Conservation (phyloP, 2,113 vertebrate species). For the Megaptera novaeangliae region DNA sequence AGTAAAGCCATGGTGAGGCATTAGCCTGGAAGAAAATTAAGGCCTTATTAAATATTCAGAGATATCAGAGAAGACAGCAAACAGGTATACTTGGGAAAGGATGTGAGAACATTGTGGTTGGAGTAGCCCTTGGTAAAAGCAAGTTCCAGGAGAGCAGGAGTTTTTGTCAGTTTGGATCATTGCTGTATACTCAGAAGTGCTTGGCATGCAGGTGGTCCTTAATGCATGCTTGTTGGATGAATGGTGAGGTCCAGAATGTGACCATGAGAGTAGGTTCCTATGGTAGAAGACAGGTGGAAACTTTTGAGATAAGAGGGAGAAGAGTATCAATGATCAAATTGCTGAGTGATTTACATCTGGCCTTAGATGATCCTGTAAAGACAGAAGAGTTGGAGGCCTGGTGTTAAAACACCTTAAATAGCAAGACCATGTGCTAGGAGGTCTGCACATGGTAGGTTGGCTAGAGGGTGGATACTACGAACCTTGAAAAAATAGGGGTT, state of each 20-base stretch:
- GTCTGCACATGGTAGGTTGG: background rate
- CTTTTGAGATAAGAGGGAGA: background rate
- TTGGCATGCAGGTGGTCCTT: background rate
- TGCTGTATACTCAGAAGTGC: background rate
- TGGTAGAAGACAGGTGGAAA: background rate
- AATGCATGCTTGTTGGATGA: background rate
- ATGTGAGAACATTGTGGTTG: background rate
- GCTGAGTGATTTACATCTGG: background rate
- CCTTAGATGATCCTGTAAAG: background rate
- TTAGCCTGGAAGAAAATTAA: background rate
- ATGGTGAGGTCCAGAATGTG: background rate
- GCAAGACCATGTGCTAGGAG: background rate
- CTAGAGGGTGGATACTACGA: background rate
- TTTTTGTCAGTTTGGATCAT: background rate
- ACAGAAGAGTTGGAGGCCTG: background rate
- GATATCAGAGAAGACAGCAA: background rate
- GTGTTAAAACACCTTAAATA: background rate
- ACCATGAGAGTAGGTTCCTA: background rate
- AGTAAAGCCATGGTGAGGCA: background rate
- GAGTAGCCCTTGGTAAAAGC: background rate
- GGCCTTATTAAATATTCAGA: background rate
- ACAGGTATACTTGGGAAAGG: background rate
- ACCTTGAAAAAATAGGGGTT: background rate
- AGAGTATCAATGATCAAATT: background rate
- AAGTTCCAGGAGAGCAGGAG: background rate